phyloP scores from a whole-genome alignment of 2,888 invertebrate genomes.

The Deilephila porcellus region DNA sequence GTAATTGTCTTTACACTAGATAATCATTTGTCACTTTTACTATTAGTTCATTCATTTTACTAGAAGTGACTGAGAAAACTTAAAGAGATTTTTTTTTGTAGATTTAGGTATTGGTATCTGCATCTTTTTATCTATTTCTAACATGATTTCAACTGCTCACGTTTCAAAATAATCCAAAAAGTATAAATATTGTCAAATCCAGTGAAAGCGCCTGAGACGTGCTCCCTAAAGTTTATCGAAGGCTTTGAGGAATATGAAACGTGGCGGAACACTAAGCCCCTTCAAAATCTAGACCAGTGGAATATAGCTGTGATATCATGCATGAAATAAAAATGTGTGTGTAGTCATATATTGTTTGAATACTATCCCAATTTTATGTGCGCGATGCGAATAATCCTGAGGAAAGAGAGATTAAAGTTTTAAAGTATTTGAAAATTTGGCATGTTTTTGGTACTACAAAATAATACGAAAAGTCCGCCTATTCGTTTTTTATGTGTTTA shows the following conservation, averaged over 20 bases:
- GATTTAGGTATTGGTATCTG: too few species aligned
- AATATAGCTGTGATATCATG: not conserved
- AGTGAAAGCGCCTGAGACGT: not conserved
- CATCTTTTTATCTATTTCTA: too few species aligned
- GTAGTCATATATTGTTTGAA: not conserved
- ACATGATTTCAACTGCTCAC: too few species aligned
- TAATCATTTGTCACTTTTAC: not conserved
- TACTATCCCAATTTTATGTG: not conserved
- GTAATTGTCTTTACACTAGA: not conserved
- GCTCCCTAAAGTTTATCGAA: slow-evolving; percentile 16
- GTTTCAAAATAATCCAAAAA: not conserved
- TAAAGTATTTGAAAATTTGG: too few species aligned
- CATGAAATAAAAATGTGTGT: not conserved
- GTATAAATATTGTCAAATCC: slow-evolving; percentile 4
- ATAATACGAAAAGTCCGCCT: too few species aligned
- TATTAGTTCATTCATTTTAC: too few species aligned
- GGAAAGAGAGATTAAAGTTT: too few species aligned
- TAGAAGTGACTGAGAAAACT: too few species aligned
- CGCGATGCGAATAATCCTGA: too few species aligned
- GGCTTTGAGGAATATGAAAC: slow-evolving; percentile 5
- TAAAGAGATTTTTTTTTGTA: too few species aligned
- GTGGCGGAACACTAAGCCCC: slow-evolving; percentile 4
- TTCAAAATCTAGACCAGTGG: not conserved
- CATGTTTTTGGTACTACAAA: too few species aligned
- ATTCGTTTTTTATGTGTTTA: too few species aligned